A percentile compares a stretch with the other conserved stretches of the same genome.
phyloP scores from a whole-genome alignment of 2,888 invertebrate species.

The Anaspis maculata region DNA sequence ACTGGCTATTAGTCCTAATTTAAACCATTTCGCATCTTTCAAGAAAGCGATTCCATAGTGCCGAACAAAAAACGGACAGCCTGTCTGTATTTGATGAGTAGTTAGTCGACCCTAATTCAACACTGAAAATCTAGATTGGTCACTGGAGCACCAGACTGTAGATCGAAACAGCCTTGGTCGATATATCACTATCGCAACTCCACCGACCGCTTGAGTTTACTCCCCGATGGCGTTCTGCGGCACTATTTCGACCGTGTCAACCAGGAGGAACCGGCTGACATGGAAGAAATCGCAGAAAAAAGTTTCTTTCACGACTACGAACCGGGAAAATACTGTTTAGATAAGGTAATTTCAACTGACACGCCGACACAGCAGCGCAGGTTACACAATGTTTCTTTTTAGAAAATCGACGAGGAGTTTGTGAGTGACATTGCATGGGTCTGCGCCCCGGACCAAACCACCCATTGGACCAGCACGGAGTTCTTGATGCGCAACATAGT shows the following conservation, averaged over 20 bases:
- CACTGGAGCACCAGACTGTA: slow-evolving; percentile 62
- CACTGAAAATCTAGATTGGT: slow-evolving; percentile 52
- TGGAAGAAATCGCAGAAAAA: slow-evolving; percentile 41
- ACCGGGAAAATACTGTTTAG: slow-evolving; percentile 72
- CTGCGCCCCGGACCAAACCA: slow-evolving; percentile 61
- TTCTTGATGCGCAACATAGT: slow-evolving; percentile 67
- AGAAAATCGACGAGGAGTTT: slow-evolving; percentile 48
- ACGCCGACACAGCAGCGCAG: too few relatives aligned
- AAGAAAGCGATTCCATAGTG: too few relatives aligned
- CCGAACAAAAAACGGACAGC: too few relatives aligned
- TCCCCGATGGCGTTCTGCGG: slow-evolving; percentile 63
- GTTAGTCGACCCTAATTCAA: too few relatives aligned
- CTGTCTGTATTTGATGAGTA: too few relatives aligned
- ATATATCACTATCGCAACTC: slow-evolving; percentile 56
- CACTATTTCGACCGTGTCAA: slow-evolving; percentile 59
- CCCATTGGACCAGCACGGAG: slow-evolving; percentile 65
- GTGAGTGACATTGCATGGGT: slow-evolving; percentile 63
- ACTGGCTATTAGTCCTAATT: too few relatives aligned
- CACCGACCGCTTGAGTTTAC: slow-evolving; percentile 54
- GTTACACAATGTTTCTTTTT: slow-evolving; percentile 25
- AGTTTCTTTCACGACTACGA: slow-evolving; percentile 61
- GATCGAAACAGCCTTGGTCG: slow-evolving; percentile 58
- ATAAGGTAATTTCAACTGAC: slow-evolving; percentile 50
- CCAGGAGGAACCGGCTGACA: slow-evolving; percentile 37
- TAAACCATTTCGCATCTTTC: too few relatives aligned